Evolutionary conservation across 2,888 invertebrate species (phyloP), one percentile per base, ranked within the genome.

Genomic region (Zaprionus lineosus): DNA sequence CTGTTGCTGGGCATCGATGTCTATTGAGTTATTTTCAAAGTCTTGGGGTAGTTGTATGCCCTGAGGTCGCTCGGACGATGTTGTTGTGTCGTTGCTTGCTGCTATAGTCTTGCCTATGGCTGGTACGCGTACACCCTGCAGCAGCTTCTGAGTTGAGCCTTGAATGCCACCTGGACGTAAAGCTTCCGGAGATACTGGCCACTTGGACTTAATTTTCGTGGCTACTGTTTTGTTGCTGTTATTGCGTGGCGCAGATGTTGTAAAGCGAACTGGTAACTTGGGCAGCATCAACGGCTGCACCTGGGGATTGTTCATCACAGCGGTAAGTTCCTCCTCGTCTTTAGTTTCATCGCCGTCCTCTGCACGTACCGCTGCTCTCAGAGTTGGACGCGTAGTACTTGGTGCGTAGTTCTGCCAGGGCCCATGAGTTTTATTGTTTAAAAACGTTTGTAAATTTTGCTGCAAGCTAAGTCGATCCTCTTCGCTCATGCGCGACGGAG

Each of bases 21-120:
- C 90, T 4, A 90, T 90, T 3, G 90, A 89, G 58, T 90, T 90
- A 46, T 88, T 89, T 56, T 89, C 89, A 41, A 89, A 89, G 41
- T 90, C 89, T 55, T 88, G 89, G 6, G 88, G 79, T 19, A 87
- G 47, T 1, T 86, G 67, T 9, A 87, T 61, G 12, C 66, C 52
- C 26, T 86, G 87, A 0, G 86, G 86, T 50, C 88, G 88, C 50
- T 89, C 88, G 1, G 89, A 87, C 2, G 89, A 86, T 0, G 71
- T 66, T 0, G 47, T 48, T 4, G 62, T 66, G 4, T 48, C 63
- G n/a, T 66, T 58, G 16, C 5, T 52, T 34, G 47, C 36, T 1
- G 46, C 18, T 4, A 56, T 14, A 1, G 46, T 15, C 16, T 66
- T 48, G 3, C 48, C 40, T 0, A 58, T 58, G 0, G 53, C 51